Evolutionary conservation across 92 coral and sea anemone genomes (phyloP), one percentile per base, ranked within the genome.

Genomic region (Actinostola sp.): DNA sequence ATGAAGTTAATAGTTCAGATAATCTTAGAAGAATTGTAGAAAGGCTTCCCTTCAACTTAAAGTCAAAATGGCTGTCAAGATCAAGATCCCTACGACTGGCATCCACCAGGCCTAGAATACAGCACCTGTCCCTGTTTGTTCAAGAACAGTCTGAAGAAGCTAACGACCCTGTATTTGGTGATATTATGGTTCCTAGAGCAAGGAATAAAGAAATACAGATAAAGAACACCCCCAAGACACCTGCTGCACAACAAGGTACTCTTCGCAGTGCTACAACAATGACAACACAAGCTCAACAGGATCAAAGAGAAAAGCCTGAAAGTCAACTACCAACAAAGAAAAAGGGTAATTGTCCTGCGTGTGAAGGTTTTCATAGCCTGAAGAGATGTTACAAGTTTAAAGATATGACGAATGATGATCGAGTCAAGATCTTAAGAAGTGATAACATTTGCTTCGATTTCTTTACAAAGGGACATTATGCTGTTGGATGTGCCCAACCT

Each of bases 401-500:
- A 26, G 45, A 67, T 20, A 67, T 29, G 61, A 23, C 60, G 46
- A 29, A 46, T 34, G 59, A 67, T 24, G 60, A 46, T 7, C 38
- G 60, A 0, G 45, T 67, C 41, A 28, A 29, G 29, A 52, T 46
- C 19, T 21, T 66, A 38, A 45, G 72, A 30, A 67, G 20, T 17
- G 61, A 46, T 27, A 26, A 35, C 24, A 66, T 66, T 26, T 66
- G 73, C 21, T 29, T 28, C 73, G 46, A 67, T 21, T 67, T 60
- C 30, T 46, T 67, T 34, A n/a, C 3, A 3, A 46, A 46, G 15
- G 73, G 73, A 27, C 73, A 67, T 28, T 46, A 11, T 25, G 73
- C 73, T 27, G 58, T 46, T 24, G 60, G 60, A 32, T 67, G 73
- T 35, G 60, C 60, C 6, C 58, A 67, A 27, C 60, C 43, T 44